A percentile compares a stretch with the other conserved stretches of the same genome.
Evolutionary conservation across 2,888 invertebrate species (phyloP).

Genomic region (Ganaspis brasiliensis): DNA sequence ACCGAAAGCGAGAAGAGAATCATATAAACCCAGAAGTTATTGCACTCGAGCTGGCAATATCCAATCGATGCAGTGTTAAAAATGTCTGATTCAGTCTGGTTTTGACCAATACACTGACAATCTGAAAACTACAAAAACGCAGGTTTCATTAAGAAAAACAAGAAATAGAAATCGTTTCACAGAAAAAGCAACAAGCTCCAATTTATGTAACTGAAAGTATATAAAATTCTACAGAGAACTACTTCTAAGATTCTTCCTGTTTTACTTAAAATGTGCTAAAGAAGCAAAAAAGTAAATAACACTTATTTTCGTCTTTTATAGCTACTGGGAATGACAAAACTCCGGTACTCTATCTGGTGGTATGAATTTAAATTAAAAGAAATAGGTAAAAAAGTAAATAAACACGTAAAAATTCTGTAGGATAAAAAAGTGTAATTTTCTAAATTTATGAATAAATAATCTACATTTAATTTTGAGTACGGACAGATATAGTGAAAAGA

Average conservation of each 20-base stretch:
- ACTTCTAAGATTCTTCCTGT: slow-evolving; percentile 4
- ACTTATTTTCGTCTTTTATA: too few species aligned
- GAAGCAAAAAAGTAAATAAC: background rate
- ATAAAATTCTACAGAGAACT: background rate
- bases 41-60: slow-evolving; percentile 90
- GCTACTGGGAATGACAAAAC: too few species aligned
- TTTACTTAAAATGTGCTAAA: background rate
- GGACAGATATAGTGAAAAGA: too few species aligned
- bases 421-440: too few species aligned
- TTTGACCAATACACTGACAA: slow-evolving; percentile 81
- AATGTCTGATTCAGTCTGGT: slow-evolving; percentile 63
- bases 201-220: slow-evolving; percentile 15
- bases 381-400: too few species aligned
- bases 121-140: slow-evolving; percentile 79
- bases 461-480: too few species aligned
- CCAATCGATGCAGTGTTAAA: slow-evolving; percentile 87
- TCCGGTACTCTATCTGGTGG: too few species aligned
- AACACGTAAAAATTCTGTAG: too few species aligned
- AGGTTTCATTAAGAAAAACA: slow-evolving; percentile 17
- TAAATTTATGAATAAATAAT: too few species aligned
- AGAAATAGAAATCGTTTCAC: slow-evolving; percentile 19
- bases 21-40: slow-evolving; percentile 90
- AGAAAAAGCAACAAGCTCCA: slow-evolving; percentile 15
- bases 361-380: too few species aligned
- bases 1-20: slow-evolving; percentile 92